Evolutionary conservation across 2,888 invertebrate species (phyloP).

Genomic region (Cheilosia impressa): DNA sequence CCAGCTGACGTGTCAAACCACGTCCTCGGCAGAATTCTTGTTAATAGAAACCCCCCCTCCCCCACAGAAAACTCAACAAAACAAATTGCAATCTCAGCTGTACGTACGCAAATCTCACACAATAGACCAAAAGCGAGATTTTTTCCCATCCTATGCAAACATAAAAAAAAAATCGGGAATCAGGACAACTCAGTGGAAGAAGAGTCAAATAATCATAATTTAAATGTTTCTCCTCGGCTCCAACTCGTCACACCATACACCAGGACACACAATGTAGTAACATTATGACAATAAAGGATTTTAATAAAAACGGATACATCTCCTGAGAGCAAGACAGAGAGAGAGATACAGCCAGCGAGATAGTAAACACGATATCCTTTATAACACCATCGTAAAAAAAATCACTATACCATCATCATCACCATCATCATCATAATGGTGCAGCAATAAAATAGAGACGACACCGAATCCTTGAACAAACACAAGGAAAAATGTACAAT

Average conservation of each 20-base stretch:
- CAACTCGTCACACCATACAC: constrained; percentile 31
- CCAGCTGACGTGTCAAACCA: constrained; percentile 63
- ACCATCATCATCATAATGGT: constrained; percentile 68
- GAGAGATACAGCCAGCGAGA: background rate
- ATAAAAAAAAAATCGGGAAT: constrained; percentile 10
- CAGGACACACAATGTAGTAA: constrained; percentile 54
- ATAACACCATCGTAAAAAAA: constrained; percentile 62
- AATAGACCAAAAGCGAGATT: constrained; percentile 27
- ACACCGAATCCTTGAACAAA: constrained; percentile 69
- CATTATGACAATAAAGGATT: constrained; percentile 73
- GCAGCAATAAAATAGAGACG: constrained; percentile 73
- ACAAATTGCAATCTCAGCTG: constrained; percentile 72
- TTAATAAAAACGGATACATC: constrained; percentile 65
- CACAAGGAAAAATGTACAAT: constrained; percentile 8
- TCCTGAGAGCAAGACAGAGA: constrained; percentile 24
- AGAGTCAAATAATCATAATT: constrained; percentile 73
- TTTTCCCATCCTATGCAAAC: background rate
- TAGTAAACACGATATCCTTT: constrained; percentile 67
- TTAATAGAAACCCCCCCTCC: constrained; percentile 16
- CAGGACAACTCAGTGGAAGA: constrained; percentile 51
- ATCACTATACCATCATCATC: constrained; percentile 60
- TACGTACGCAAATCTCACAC: constrained; percentile 56
- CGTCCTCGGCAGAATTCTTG: constrained; percentile 9
- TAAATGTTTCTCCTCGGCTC: constrained; percentile 53
- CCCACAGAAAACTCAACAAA: constrained; percentile 50